Base-by-base conservation (phyloP, 2,888 invertebrate species). In the Camponotus fellah region DNA sequence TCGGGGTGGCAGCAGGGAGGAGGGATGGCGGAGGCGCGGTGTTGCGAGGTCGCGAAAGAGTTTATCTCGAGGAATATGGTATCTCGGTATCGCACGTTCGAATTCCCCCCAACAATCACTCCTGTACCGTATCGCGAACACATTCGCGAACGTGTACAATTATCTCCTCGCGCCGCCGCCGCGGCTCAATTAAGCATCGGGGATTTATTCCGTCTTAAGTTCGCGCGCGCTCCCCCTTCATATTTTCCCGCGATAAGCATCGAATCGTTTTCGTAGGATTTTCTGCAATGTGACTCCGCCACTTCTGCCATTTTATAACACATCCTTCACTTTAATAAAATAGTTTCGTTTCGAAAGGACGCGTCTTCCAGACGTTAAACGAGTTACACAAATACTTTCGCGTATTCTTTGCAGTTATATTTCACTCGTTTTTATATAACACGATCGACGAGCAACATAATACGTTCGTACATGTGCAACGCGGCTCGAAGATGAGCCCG, bases 51-150 rank as follows among this genome's bases (percentile, higher is more conserved):
- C 72, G 53, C 53, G 74, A 85, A 87, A 86, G 89, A 88, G 86
- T 90, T 89, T 90, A 34, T 65, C 69, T 56, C 81, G 26, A 81
- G 86, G 88, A 90, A 88, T 88, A 90, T 88, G 87, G 87, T 88
- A 81, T 86, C 86, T 83, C 80, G 72, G 86, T 86, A 86, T 88
- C 87, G 88, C 85, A 86, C 86, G 87, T 82, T 84, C 85, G 74
- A 85, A 68, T 88, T 90, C 88, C 87, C 87, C 84, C 88, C 87
- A 90, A 90, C 90, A 90, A 90, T 90, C 90, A 88, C 85, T 85
- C 80, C 86, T 86, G 62, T 87, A 83, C 85, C 84, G 83, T 88
- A 88, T 87, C 77, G 89, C 88, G 81, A 87, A 88, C 88, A 88
- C 87, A 87, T 79, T 84, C 85, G 85, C 87, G 83, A 86, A 89